Conservation (phyloP, 2,113 vertebrate species). For the Neomonachus schauinslandi region DNA sequence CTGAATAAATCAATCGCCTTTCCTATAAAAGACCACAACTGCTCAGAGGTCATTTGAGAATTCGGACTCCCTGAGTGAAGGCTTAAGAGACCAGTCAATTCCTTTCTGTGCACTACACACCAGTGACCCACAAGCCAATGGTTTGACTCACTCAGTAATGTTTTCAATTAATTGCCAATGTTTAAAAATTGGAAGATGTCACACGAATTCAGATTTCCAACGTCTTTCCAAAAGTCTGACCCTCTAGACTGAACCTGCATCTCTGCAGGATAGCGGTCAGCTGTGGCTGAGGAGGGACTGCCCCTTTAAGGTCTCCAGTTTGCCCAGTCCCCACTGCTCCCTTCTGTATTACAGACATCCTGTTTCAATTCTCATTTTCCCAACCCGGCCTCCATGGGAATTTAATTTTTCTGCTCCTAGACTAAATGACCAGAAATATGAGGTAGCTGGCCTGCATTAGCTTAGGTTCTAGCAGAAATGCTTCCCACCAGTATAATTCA, state of each 20-base stretch:
- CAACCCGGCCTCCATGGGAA: neutral
- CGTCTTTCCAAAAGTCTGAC: neutral
- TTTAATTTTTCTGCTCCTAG: neutral
- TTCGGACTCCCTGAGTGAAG: neutral
- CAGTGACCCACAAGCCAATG: neutral
- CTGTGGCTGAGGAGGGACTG: neutral
- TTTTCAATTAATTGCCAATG: neutral
- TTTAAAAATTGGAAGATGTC: neutral
- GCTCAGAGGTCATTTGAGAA: neutral
- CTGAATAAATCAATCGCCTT: neutral
- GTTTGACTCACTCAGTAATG: neutral
- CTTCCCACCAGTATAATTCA: neutral
- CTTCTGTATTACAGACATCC: neutral
- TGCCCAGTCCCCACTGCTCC: neutral
- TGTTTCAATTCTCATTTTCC: neutral
- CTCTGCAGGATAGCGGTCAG: rapidly evolving
- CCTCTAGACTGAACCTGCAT: neutral
- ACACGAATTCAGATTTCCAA: neutral
- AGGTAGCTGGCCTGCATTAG: neutral
- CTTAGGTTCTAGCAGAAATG: neutral
- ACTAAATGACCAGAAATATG: neutral
- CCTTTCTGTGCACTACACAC: rapidly evolving
- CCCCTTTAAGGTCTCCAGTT: neutral
- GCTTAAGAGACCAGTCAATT: neutral
- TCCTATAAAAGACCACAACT: neutral